These are phyloP conservation scores for Spisula subtruncata DNA, from an alignment of 2,888 invertebrate species.

Conservation along the genomic window DNA sequence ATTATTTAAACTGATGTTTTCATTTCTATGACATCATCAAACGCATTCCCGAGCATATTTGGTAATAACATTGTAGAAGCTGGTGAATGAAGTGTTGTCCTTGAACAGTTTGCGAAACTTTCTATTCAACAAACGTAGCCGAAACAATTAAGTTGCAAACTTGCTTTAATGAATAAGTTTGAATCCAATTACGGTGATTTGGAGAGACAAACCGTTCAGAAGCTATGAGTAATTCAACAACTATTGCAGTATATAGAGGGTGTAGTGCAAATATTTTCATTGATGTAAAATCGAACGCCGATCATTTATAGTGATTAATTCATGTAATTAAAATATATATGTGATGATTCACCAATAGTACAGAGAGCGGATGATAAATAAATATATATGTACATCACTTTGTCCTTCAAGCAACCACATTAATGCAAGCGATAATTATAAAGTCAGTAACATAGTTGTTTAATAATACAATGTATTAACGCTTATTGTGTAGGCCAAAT, in stretches of 20 bases:
- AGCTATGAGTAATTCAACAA: slow-evolving; percentile 25
- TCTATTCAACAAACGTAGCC: background rate
- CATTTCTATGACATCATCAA: too few species aligned
- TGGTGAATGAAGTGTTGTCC: background rate
- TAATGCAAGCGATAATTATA: background rate
- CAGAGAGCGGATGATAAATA: background rate
- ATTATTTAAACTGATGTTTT: too few species aligned
- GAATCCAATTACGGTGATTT: slow-evolving; percentile 17
- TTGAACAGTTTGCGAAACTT: background rate
- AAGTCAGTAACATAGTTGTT: background rate
- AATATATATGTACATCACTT: background rate
- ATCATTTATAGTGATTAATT: slow-evolving; percentile 40
- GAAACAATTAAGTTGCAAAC: background rate
- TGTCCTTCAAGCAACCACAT: background rate
- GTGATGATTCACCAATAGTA: slow-evolving; percentile 35
- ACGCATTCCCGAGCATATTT: too few species aligned
- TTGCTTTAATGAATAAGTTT: background rate
- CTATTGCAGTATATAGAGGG: background rate
- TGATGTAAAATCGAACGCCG: slow-evolving; percentile 31
- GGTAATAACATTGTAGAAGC: too few species aligned
- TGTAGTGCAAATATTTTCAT: background rate
- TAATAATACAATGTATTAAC: background rate
- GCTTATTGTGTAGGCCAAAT: background rate
- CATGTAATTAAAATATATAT: slow-evolving; percentile 27
- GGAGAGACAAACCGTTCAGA: background rate